Evolutionary conservation across 2,797 vertebrate species (phyloP), one percentile per base, ranked within the genome.

Genomic region (Chromobotia macracanthus): DNA sequence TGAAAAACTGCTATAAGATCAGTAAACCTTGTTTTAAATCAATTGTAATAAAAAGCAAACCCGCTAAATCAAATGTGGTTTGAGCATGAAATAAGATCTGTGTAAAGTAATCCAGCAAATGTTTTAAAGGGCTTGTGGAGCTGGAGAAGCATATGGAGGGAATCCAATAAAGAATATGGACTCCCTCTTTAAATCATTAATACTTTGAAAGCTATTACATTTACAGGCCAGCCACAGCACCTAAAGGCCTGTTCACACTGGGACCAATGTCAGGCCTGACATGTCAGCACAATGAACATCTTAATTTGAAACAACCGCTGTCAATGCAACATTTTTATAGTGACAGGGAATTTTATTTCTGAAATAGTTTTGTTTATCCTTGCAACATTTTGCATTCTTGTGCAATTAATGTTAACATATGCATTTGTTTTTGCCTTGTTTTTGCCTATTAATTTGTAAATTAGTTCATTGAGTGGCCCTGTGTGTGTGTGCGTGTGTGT

Each of bases 161-260:
- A 56, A 65, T 72, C 12, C 35, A 72, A 79, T 79, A 65, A 79
- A 65, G 69, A 79, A 65, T 60, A 46, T 72, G 31, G 58, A 64
- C 21, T 41, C 31, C 48, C 23, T 61, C 66, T 61, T 77, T 55
- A 38, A 64, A 64, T 56, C 69, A 72, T 72, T 79, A 56, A 56
- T 72, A 64, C 31, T 72, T 28, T 53, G 60, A 23, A 61, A 65
- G 38, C 28, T n/a, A 63, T 79, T 50, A 23, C n/a, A 79, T 53
- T 79, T 48, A 79, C 60, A 31, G 35, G 18, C 16, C 77, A 72
- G 41, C 35, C 65, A 72, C 5, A 72, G 19, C 9, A 23, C 15
- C 50, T 5, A 5, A 67, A 51, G 11, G 41, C 3, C 16, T 53
- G 18, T 53, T 53, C 18, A 25, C 56, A 58, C 23, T 1, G 1